Evolutionary conservation across 2,888 invertebrate genomes (phyloP), one percentile per base, ranked within the genome.

Genomic region (Eupithecia abbreviata): DNA sequence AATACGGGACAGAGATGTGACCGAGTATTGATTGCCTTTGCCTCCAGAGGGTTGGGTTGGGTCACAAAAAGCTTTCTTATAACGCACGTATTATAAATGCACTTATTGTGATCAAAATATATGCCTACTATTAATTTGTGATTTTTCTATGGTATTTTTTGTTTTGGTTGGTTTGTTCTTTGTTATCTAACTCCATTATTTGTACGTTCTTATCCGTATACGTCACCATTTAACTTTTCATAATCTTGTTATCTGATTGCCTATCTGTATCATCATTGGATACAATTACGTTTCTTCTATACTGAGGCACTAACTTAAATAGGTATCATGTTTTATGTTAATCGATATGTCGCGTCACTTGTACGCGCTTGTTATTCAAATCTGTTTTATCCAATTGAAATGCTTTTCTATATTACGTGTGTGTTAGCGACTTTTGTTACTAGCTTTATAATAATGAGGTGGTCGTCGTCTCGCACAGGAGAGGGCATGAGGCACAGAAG

Each of bases 11-110:
- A 89, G 93, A 91, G 93, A 92, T 92, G 92, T 92, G 91, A 91
- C 93, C 88, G 90, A 91, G 92, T 94, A 94, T 94, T 91, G 94
- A 94, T 94, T 94, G 92, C 92, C 90, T 92, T 93, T 93, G 92
- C 76, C 69, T 72, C 68, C 71, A 55, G 72, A 73, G 76, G 72
- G 78, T 70, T 74, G 47, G 47, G 47, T 30, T 51, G 72, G 68
- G n/a, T 45, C 62, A 69, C 90, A 86, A 71, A 71, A 75, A 78
- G 75, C 72, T 74, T 69, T 73, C 58, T 73, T 74, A 71, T n/a
- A 51, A 4, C 71, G 43, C 68, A 30, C 30, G 30, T 30, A 30
- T 30, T 30, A 30, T 30, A 43, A 75, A 73, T 75, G 69, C 74
- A 70, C 58, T 47, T 45, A 42, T 49, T 30, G 9, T 18, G 18